Conservation (phyloP, 2,888 invertebrate genomes). For the Polyploca ridens region DNA sequence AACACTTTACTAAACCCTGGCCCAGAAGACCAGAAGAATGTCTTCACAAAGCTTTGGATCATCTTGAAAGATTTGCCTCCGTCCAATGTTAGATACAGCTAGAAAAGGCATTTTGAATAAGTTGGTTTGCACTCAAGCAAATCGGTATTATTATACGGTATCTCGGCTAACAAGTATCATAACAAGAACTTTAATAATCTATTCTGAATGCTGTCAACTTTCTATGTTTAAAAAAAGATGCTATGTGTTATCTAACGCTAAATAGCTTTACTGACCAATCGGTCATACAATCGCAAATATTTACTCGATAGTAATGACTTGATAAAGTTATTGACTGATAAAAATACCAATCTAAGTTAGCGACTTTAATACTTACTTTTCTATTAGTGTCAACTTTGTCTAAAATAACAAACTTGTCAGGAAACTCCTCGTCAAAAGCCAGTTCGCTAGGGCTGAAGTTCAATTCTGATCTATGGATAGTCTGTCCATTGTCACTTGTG, state of each 20-base stretch:
- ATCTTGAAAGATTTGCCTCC: constrained; percentile 89
- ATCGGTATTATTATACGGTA: constrained; percentile 15
- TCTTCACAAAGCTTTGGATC: constrained; percentile 90
- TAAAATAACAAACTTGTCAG: constrained; percentile 88
- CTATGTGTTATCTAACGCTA: background rate
- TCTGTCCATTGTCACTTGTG: constrained; percentile 89
- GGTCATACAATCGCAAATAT: background rate
- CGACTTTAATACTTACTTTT: constrained; percentile 73
- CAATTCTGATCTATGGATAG: constrained; percentile 86
- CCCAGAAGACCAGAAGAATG: constrained; percentile 89
- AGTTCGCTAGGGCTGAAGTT: constrained; percentile 92
- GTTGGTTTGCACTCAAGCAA: constrained; percentile 20
- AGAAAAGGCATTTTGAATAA: constrained; percentile 41
- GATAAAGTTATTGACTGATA: background rate
- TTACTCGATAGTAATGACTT: background rate
- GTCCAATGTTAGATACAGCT: constrained; percentile 91
- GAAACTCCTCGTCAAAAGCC: constrained; percentile 89
- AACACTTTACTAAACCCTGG: constrained; percentile 80
- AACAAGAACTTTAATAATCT: background rate
- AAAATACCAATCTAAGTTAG: background rate
- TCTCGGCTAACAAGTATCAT: constrained; percentile 10
- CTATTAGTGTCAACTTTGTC: constrained; percentile 88
- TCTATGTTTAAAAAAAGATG: background rate
- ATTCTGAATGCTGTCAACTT: background rate
- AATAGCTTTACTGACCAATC: background rate